A percentile compares a stretch with the other conserved stretches of the same genome.
Evolutionary conservation across 2,888 invertebrate genomes (phyloP).

Genomic region (Tipula vernalis): DNA sequence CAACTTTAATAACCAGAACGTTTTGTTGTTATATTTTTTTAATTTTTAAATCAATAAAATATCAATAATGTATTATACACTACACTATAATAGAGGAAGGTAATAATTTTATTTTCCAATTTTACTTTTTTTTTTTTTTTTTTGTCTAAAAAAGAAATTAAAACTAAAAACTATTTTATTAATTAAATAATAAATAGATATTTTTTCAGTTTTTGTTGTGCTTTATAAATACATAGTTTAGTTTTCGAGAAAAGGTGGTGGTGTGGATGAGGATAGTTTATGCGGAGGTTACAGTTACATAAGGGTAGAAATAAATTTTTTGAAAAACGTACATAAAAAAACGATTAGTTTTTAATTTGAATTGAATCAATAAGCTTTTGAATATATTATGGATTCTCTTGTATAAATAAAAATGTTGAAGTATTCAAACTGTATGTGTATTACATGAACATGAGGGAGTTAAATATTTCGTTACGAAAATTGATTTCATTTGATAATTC

Average conservation of each 20-base stretch:
- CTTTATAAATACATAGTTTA: not conserved
- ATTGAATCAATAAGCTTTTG: not conserved
- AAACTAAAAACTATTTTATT: not conserved
- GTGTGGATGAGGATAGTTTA: not conserved
- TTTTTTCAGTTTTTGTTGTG: not conserved
- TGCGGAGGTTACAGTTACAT: not conserved
- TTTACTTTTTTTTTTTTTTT: not conserved
- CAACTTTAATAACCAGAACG: not conserved
- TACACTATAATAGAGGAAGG: not conserved
- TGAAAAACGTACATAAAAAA: not conserved
- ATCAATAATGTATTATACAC: not conserved
- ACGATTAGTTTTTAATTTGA: not conserved
- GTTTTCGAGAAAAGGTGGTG: not conserved
- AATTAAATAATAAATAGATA: not conserved
- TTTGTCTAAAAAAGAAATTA: not conserved
- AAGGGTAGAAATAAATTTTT: not conserved
- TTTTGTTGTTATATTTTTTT: not conserved
- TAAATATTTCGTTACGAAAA: too few relatives aligned
- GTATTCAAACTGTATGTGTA: not conserved
- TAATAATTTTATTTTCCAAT: not conserved
- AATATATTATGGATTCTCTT: not conserved
- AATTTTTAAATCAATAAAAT: not conserved
- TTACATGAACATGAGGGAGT: not conserved
- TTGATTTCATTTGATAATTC: too few relatives aligned
- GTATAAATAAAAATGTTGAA: too few relatives aligned